Evolutionary conservation across 30 jellyfish, hydroid and myxozoan species (phyloP), one percentile per base, ranked within the genome.

Genomic region (Cassiopea andromeda): DNA sequence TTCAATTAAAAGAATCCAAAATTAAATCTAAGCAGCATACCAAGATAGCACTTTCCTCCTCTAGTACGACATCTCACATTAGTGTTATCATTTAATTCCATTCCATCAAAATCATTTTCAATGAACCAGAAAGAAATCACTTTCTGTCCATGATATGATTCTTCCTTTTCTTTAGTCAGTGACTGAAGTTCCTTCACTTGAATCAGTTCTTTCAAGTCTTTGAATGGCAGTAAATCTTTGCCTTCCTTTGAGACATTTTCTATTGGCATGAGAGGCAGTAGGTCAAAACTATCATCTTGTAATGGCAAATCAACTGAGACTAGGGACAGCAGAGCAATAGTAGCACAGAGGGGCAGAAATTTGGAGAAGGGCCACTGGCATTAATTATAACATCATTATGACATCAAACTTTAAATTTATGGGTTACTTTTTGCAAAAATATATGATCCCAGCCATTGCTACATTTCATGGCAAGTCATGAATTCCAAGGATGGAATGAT

Each of bases 211-310:
- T 67, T 77, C 69, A 90, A 45, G 43, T 81, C 85, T 48, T 69
- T 60, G 59, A 71, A 47, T 7, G 85, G 8, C 9, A 95, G 59
- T 6, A 84, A 89, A 88, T 91, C 99, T 73, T 81, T 93, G 5
- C 99, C 98, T 44, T 91, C 97, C 69, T 71, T 87, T 49, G 95
- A 60, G 13, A 83, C 97, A 45, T 68, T 82, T 85, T 91, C 99
- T 95, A 54, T 7, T 44, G 15, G 69, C 47, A 15, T 54, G 64
- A 54, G 71, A 78, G 64, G 73, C 77, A 38, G 38, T n/a, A 78
- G 7, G 80, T 14, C 44, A 47, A 78, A 16, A 10, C 44, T 16
- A 12, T 4, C 7, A 75, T 47, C 75, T 18, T 27, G 38, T 27
- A 27, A 27, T 27, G 38, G 38, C 38, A 27, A 27, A 27, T 27